Conservation (phyloP, 30 jellyfish, hydroid and myxozoan genomes). For the Cassiopea andromeda region DNA sequence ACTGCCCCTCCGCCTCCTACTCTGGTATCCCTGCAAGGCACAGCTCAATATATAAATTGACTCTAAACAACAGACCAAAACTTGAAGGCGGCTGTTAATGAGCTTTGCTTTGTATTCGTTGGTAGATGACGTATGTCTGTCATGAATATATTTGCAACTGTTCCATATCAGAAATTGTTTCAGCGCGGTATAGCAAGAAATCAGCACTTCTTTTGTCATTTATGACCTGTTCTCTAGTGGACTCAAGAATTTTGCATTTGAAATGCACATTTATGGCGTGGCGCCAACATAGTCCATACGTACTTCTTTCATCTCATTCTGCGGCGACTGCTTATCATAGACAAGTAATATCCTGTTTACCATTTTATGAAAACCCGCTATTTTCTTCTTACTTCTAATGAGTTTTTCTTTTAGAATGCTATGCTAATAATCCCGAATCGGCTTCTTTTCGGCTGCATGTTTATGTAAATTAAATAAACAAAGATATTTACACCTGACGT, state of each 20-base stretch:
- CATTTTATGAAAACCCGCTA: not conserved
- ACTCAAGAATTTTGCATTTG: not conserved
- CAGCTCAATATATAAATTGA: no score
- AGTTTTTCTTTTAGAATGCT: not conserved
- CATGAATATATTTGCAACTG: no score
- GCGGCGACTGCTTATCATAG: not conserved
- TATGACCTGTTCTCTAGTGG: not conserved
- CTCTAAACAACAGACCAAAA: no score
- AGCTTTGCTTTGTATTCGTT: no score
- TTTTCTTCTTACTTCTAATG: slow-evolving; percentile 1
- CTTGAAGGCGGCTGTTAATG: no score
- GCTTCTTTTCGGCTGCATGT: not conserved
- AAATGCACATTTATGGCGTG: not conserved
- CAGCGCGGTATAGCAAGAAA: no score
- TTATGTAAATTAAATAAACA: not conserved
- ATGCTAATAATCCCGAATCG: not conserved
- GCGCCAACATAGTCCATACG: not conserved
- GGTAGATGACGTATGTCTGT: no score
- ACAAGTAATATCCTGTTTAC: slow-evolving; percentile 1
- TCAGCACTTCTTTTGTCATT: no score
- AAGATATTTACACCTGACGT: not conserved
- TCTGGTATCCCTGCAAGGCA: no score
- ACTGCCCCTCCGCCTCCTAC: no score
- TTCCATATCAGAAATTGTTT: no score
- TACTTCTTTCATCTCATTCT: not conserved